phyloP scores from a whole-genome alignment of 1,140 invertebrate genomes.

The Temnothorax nylanderi region DNA sequence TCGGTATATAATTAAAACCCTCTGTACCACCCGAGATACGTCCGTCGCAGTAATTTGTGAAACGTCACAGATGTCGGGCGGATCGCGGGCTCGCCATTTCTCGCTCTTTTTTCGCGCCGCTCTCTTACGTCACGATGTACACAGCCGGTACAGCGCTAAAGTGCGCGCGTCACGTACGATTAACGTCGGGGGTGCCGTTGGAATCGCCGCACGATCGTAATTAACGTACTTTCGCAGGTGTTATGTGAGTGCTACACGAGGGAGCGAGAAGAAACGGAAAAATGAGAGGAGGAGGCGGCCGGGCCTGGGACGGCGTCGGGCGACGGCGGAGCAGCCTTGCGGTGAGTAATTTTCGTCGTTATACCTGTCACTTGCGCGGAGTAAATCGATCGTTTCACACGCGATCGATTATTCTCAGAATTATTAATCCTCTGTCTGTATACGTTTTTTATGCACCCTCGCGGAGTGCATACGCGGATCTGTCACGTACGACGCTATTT shows the following conservation, averaged over 20 bases:
- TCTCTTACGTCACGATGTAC: background rate
- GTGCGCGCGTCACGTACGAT: too few relatives aligned
- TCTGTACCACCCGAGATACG: background rate
- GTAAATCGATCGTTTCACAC: too few relatives aligned
- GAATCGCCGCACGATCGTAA: background rate
- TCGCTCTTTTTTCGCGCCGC: background rate
- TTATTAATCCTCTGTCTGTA: too few relatives aligned
- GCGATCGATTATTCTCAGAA: background rate
- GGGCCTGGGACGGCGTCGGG: background rate
- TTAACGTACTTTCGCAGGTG: background rate
- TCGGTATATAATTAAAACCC: background rate
- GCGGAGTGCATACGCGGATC: too few relatives aligned
- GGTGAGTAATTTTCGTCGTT: too few relatives aligned
- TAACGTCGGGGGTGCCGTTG: background rate
- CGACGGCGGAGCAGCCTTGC: background rate
- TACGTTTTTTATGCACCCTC: too few relatives aligned
- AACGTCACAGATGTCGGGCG: background rate
- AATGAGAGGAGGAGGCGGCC: background rate
- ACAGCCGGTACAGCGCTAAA: too few relatives aligned
- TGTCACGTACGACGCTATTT: too few relatives aligned
- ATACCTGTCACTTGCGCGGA: too few relatives aligned
- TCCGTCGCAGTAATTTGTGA: background rate
- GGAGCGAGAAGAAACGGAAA: background rate
- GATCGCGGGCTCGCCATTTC: background rate
- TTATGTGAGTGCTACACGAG: background rate